Evolutionary conservation across 2,797 vertebrate genomes (phyloP), one percentile per base, ranked within the genome.

Genomic region (Myiotriccus ornatus): DNA sequence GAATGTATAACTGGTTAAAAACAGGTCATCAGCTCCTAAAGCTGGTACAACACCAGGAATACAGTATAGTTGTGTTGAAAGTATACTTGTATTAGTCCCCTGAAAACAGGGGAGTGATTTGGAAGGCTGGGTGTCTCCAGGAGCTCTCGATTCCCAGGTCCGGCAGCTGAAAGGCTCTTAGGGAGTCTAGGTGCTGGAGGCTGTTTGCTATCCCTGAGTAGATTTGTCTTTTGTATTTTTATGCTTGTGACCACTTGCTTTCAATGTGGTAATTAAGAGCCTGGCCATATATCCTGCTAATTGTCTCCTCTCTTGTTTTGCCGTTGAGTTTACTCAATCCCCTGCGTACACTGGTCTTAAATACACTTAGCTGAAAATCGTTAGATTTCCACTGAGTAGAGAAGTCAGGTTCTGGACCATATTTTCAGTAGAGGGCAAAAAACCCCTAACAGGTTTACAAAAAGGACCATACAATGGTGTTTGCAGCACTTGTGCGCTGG

Each of bases 351-450:
- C 21, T 49, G 34, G 10, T 64, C 67, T 91, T 92, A 87, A 87
- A 91, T 56, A 84, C 44, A 73, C 28, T 84, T 39, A 55, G 50
- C n/a, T 87, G 74, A 84, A 93, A 94, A 87, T 44, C 6, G 3
- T n/a, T 65, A 59, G 15, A 32, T 67, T 89, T 89, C 63, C 60
- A 53, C 27, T 1, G 7, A 55, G 53, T 22, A 23, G 32, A 62
- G 20, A 18, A 87, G 77, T 78, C 17, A 14, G 27, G 30, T 50
- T 92, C 57, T 86, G 65, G 34, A 53, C 12, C 16, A 43, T 39
- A 9, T 56, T 89, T 95, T 68, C 35, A 37, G 53, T 7, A 78
- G 28, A 80, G 30, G 20, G 6, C 1, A 43, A 47, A 68, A 89
- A 32, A 13, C 0, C 2, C 3, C 25, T 21, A 46, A 28, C 0